A percentile compares a stretch with the other conserved stretches of the same genome.
These are phyloP conservation scores for Premnoplex brunnescens DNA, from an alignment of 2,797 vertebrate genomes.

Conservation along the genomic window DNA sequence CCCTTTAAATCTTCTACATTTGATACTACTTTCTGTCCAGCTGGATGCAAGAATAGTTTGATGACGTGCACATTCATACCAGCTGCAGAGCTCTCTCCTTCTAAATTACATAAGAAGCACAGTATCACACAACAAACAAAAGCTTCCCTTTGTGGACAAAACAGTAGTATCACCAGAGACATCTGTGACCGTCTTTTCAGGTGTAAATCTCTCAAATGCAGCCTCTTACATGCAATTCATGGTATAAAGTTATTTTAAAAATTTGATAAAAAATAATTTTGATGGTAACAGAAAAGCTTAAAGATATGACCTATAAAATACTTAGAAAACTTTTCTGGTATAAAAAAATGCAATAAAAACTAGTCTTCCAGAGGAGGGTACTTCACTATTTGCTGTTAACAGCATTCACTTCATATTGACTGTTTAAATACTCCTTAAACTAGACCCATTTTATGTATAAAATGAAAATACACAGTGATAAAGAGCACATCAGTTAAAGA, in stretches of 20 bases:
- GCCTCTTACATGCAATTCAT: neutral
- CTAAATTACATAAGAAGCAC: neutral
- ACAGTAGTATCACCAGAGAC: neutral
- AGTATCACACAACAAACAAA: neutral
- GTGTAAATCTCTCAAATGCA: neutral
- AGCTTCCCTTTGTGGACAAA: neutral
- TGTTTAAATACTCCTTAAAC: neutral
- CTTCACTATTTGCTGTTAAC: neutral
- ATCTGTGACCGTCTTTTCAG: neutral
- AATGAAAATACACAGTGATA: constrained; percentile 2
- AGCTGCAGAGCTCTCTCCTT: neutral
- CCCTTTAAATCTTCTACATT: neutral
- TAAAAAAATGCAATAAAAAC: neutral
- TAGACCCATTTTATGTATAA: neutral
- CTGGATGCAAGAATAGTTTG: neutral
- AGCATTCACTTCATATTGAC: neutral
- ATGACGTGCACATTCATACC: neutral
- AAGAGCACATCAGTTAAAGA: neutral
- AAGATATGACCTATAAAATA: neutral
- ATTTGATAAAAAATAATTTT: neutral
- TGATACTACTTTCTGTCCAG: neutral
- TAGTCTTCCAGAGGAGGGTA: neutral
- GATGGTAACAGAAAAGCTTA: neutral
- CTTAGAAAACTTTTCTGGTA: neutral
- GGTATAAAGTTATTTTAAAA: neutral